Base-by-base conservation (phyloP, 1,140 invertebrate genomes). In the Diachasma alloeum region DNA sequence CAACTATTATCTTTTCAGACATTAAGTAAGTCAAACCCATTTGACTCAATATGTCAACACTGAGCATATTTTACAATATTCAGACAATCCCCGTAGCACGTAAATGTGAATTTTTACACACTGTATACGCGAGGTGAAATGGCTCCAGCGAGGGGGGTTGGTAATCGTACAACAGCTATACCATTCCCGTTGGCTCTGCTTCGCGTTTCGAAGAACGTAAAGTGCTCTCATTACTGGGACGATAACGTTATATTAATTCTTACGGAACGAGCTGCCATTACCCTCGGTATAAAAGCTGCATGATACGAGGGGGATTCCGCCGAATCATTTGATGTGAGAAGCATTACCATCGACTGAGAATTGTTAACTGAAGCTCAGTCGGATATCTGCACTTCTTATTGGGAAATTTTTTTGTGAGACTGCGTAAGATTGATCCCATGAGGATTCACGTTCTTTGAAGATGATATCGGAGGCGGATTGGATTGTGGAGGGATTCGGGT, bases 211-310 rank as follows among this genome's bases (percentile, higher is more conserved):
- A 79, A 74, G 74, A 79, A 79, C 74, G 70, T 37, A 44, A 76
- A 76, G 74, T 74, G 63, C 46, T 59, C 63, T 76, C 74, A 79
- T 79, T 79, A 79, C 11, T 31, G 17, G 59, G n/a, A 72, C 68
- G 74, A 76, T 79, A 79, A 76, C 70, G 46, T 79, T 74, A 76
- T 79, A 79, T 79, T 79, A 79, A 79, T 79, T 79, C 74, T 76
- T 70, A 63, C 37, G 66, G 24, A 70, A 70, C 66, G 71, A 74
- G 15, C 72, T 56, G 56, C 53, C 74, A 74, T 73, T 76, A 76
- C 19, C 44, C 17, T 9, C 15, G 53, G 37, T 53, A 69, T 63
- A 36, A 73, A 71, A 69, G 66, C 31, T 42, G 46, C 36, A 6
- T 63, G 42, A 36, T 31, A 17, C 5, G 59, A 37, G 48, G 17